Evolutionary conservation across 2,113 vertebrate genomes (phyloP), one percentile per base, ranked within the genome.

Genomic region (Miniopterus natalensis): DNA sequence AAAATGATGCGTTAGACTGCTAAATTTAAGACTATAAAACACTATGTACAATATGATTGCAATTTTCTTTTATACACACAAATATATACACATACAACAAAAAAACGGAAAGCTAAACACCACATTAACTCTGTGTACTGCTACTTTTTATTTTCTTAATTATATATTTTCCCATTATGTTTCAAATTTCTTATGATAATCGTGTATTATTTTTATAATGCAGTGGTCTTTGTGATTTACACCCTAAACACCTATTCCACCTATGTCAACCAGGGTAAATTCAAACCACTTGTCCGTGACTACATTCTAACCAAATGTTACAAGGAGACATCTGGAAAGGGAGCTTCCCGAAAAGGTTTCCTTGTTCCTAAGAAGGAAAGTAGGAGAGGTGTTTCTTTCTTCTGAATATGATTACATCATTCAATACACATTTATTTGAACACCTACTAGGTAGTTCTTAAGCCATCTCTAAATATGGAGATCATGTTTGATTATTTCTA

Each of bases 401-500:
- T 88, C 11, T 40, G 55, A 87, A 71, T 40, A 83, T 4, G 0
- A 31, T 70, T 20, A 84, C 3, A 71, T 84, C 78, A 79, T n/a
- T 91, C 47, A 84, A 12, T 61, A 74, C 23, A 66, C 45, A 65
- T 23, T 49, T 42, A 75, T 10, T n/a, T 71, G 25, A 88, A 71
- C 3, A 84, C 20, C 61, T 71, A 65, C 63, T 88, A n/a, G 29
- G 23, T 20, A 68, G 20, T 71, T 90, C 59, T 51, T 36, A 14
- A 79, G 53, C 53, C 61, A 79, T 55, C 25, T 78, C 71, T 88
- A 88, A 84, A 88, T 51, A 73, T 25, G 31, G 31, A 68, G 25
- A 84, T 80, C 63, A 68, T 36, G 23, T 84, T 61, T 95, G 70
- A 73, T 73, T 92, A 77, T 74, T 92, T 85, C 92, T 75, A 88